phyloP scores from a whole-genome alignment of 2,113 vertebrate genomes.

The Hucho hucho region DNA sequence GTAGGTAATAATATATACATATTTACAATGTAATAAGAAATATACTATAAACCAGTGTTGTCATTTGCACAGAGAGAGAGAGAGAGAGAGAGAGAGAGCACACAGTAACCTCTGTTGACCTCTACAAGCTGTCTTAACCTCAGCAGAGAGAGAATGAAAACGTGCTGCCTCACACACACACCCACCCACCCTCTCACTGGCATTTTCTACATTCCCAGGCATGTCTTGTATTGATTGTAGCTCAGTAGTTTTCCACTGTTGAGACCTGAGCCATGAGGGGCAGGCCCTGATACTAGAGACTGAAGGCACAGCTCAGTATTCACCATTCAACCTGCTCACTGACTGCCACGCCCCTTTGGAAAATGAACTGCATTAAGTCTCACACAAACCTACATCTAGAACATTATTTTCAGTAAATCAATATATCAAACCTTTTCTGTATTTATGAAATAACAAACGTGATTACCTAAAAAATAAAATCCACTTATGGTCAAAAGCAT shows the following conservation, averaged over 20 bases:
- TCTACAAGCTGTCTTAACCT: too few relatives aligned
- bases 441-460: not conserved
- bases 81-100: not conserved
- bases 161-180: slow-evolving; percentile 9
- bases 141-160: not conserved
- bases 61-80: not conserved
- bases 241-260: slow-evolving; percentile 17
- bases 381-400: not conserved
- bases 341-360: not conserved
- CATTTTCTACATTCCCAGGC: too few relatives aligned
- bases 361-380: not conserved
- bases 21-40: too few relatives aligned
- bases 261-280: not conserved
- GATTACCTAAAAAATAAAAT: not conserved
- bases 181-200: slow-evolving; percentile 4
- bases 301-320: not conserved
- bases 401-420: not conserved
- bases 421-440: not conserved
- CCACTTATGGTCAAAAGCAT: not conserved
- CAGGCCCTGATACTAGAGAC: not conserved
- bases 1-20: slow-evolving; percentile 15
- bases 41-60: not conserved
- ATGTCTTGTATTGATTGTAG: not conserved
- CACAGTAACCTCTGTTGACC: not conserved
- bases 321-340: not conserved